Evolutionary conservation across 2,888 invertebrate species (phyloP), one percentile per base, ranked within the genome.

Genomic region (Hyposoter dolosus): DNA sequence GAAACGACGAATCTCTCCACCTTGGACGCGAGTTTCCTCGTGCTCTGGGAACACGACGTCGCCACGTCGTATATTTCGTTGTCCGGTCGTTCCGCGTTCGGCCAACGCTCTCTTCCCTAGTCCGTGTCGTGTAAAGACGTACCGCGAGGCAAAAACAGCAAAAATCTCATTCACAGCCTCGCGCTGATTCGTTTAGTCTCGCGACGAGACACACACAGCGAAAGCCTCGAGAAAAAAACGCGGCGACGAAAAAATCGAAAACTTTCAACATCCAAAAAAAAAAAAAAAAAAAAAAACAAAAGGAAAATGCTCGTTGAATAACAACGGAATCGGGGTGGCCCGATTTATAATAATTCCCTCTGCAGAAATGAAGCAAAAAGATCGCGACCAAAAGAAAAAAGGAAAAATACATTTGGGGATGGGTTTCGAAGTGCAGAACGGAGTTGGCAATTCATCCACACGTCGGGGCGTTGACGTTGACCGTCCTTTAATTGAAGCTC

Each of bases 371-470:
- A 5, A 23, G 23, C 10, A 19, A 47, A 23, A 47, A 19, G 9
- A 17, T 47, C 40, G 5, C 28, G n/a, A 40, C n/a, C 47, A 50
- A 32, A 66, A 50, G 43, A 56, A 74, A 50, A 50, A 60, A 56
- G 68, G 43, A 43, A 50, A 53, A 68, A 32, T 56, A 75, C 65
- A 50, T 53, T 23, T 40, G 69, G n/a, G 19, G 47, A 68, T 80
- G 68, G 77, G 80, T 72, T 68, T 80, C 63, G 88, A 88, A 91
- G 90, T 91, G 90, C 89, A 83, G 89, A 89, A 88, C 90, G 90
- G 87, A 90, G 90, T 90, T 88, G 89, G 90, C 92, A 91, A 93
- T 93, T 92, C 93, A 92, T 92, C 90, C 91, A 86, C 65, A 84
- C 86, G 90, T 90, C 89, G 85, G 71, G 79, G 78, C 87, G 87